Base-by-base conservation (phyloP, 2,888 invertebrate genomes). In the Stictocephala bisonia region DNA sequence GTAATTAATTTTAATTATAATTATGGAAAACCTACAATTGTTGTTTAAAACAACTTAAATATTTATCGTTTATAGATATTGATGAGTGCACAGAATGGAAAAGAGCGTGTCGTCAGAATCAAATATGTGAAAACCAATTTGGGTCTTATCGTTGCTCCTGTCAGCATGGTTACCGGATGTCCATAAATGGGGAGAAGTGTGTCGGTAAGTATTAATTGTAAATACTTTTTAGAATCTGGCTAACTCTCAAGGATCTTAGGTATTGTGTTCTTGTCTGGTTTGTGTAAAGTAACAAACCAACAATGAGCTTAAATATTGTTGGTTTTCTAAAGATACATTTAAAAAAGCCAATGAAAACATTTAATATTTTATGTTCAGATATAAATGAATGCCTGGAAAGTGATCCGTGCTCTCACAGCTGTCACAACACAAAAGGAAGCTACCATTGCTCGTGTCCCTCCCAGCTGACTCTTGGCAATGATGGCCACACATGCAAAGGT, bases 111-210 rank as follows among this genome's bases (percentile, higher is more conserved):
- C 87, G 87, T 79, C 83, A 85, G 79, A 87, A 87, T 31, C 86
- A 85, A 82, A 82, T 83, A 75, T 91, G 90, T 80, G 86, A 84
- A 77, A 90, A 90, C 83, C 83, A 86, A 0, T 82, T 84, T 53
- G 90, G 90, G 31, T 87, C 85, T 0, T 90, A 89, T 81, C 85
- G 85, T 76, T 91, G 90, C 82, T 82, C 85, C 40, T 90, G 90
- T 79, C 83, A 85, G 0, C 82, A 82, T 0, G 90, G 90, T 0
- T 90, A 85, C 81, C 80, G 82, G 69, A 84, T 88, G 4, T 80
- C 84, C 1, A 86, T 84, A 0, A 83, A 83, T 20, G 87, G 87
- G 0, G 85, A 84, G 75, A 80, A 86, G 22, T 88, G 87, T 73
- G 79, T 86, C 24, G 88, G 87, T 87, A 76, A 71, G 74, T 68